A percentile compares a stretch with the other conserved stretches of the same genome.
These are phyloP conservation scores for Parazoanthus swiftii DNA, from an alignment of 92 coral and sea anemone genomes.

Conservation along the genomic window DNA sequence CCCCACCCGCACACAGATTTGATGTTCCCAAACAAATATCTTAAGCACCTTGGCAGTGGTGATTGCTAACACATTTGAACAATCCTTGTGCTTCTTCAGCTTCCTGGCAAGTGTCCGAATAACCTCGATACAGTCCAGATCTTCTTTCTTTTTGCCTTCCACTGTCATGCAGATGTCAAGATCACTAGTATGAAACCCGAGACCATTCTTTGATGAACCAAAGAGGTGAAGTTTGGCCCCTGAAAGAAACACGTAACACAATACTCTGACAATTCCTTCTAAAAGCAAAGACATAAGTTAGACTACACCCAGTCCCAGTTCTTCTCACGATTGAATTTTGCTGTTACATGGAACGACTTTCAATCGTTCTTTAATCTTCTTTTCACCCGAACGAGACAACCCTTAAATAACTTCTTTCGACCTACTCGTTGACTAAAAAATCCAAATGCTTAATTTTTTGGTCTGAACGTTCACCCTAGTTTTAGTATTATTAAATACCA, in stretches of 20 bases:
- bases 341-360: too few relatives aligned
- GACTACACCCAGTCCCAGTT: not conserved
- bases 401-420: not conserved
- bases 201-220: slow-evolving; percentile 96
- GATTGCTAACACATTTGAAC: slow-evolving; percentile 73
- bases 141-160: slow-evolving; percentile 64
- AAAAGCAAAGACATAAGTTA: not conserved
- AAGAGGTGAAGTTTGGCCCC: slow-evolving; percentile 80
- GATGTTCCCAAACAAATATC: not conserved
- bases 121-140: slow-evolving; percentile 63
- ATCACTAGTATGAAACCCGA: slow-evolving; percentile 87
- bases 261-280: not conserved
- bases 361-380: too few relatives aligned
- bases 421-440: not conserved
- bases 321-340: too few relatives aligned
- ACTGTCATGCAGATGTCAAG: slow-evolving; percentile 95
- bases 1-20: not conserved
- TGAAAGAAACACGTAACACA: slow-evolving; percentile 13
- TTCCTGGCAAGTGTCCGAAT: slow-evolving; percentile 67
- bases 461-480: not conserved
- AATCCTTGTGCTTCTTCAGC: slow-evolving; percentile 74
- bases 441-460: not conserved
- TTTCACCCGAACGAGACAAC: not conserved
- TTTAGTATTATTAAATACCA: not conserved
- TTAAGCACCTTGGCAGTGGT: slow-evolving; percentile 84